Evolutionary conservation across 2,888 invertebrate species (phyloP), one percentile per base, ranked within the genome.

Genomic region (Trichacis sp.): DNA sequence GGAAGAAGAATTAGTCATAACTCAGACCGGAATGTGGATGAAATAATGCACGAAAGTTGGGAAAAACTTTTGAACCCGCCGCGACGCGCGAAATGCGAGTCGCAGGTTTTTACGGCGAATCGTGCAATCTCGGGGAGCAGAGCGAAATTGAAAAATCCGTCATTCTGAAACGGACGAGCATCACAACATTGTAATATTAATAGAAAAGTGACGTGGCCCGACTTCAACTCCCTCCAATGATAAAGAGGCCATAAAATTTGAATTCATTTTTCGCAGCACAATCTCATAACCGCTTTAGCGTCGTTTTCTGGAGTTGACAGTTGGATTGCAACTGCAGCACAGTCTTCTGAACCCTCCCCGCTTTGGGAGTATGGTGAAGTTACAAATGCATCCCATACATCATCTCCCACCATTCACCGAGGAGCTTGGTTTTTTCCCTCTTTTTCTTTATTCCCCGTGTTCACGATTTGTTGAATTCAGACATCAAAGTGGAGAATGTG

Each of bases 321-420:
- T 68, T 61, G 62, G 67, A 66, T 57, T 68, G 67, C 65, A 65
- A 58, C 50, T 63, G 49, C 56, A 42, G 50, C 47, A 18, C 36
- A 59, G 63, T 58, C 58, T 46, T 42, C 52, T 43, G 43, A 57
- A 58, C 53, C 62, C 58, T 43, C 48, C 56, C 45, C 47, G 40
- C 61, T 17, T n/a, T 47, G 51, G 66, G 56, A 49, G 51, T 46
- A 58, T 48, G 67, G 59, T 58, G 29, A 67, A 71, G 74, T 76
- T 75, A 74, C 74, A 74, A 76, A 77, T 77, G 75, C 74, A 72
- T 72, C 72, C 69, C 76, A 71, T 77, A 73, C 71, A 75, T 76
- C 77, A 75, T 76, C 73, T 69, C 54, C 56, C 55, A 49, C 48
- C 63, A 47, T 38, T 20, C 19, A 17, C 40, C 33, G 29, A 29